Base-by-base conservation (phyloP, 2,888 invertebrate genomes). In the Iphiclides podalirius region DNA sequence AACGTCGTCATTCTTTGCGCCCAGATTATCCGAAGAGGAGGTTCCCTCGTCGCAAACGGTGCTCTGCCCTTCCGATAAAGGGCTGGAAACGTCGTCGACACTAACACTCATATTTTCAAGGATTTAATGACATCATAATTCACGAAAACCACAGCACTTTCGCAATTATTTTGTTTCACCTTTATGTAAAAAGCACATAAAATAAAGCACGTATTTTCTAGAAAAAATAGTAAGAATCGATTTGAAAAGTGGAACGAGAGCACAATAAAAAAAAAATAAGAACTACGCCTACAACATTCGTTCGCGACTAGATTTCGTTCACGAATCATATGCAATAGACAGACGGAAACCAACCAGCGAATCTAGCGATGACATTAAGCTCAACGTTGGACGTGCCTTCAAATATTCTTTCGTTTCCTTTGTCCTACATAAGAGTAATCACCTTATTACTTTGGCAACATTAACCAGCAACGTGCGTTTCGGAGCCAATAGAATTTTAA, bases 101-200 rank as follows among this genome's bases (percentile, higher is more conserved):
- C 81, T 83, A 61, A 79, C 81, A 85, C 86, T 87, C 87, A 87
- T 87, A 68, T 79, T 84, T 83, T 85, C 82, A 86, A 85, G 82
- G 81, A 75, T 84, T 72, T 67, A 73, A 67, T 86, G 85, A 87
- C 87, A 87, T 88, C 87, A 86, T 83, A 83, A 61, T 67, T 60
- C 69, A 72, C 70, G 67, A 72, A 72, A 76, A 67, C 34, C 70
- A 72, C 60, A 44, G 47, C 50, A 50, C 58, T 63, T 59, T 59
- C 50, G 53, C 40, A 45, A 50, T 50, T 40, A 50, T 65, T 65
- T 59, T 62, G 72, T 75, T 74, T 72, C 69, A 79, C 67, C 60
- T 61, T 54, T 46, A 58, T 54, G 52, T 55, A 42, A 49, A 52
- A 52, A 70, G 58, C 70, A 70, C 67, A 57, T 57, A 63, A 61